Conservation (phyloP, 2,888 invertebrate genomes). For the Ctena decussata region DNA sequence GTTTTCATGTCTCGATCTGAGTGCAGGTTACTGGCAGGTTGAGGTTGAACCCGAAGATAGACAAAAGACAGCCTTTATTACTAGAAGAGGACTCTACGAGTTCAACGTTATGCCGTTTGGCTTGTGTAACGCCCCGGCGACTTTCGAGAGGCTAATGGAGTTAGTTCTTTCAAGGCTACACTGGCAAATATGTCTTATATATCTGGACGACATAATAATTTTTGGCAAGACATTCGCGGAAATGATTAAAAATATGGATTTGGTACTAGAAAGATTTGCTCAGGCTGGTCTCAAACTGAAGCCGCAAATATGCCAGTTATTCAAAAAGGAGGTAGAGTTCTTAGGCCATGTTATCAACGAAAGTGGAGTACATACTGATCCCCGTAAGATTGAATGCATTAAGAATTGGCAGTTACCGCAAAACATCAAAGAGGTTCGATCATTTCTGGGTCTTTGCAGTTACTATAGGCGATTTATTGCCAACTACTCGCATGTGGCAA, state of each 20-base stretch:
- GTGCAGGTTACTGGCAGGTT: background rate
- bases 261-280: background rate
- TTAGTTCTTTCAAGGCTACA: background rate
- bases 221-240: background rate
- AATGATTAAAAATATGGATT: background rate
- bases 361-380: constrained; percentile 37
- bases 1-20: background rate
- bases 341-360: constrained; percentile 41
- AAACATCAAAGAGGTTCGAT: constrained; percentile 39
- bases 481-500: constrained; percentile 45
- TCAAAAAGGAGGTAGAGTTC: constrained; percentile 33
- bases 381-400: constrained; percentile 19
- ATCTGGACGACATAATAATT: background rate
- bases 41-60: background rate
- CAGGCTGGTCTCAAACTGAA: constrained; percentile 28
- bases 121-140: background rate
- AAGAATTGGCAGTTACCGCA: constrained; percentile 35
- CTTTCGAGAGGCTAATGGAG: background rate
- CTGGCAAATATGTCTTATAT: background rate
- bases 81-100: background rate
- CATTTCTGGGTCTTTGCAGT: constrained; percentile 54
- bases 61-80: background rate
- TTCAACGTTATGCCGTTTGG: background rate
- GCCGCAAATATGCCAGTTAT: constrained; percentile 33
- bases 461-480: constrained; percentile 53